These are phyloP conservation scores for Tipula helvola DNA, from an alignment of 2,888 invertebrate genomes.

Conservation along the genomic window DNA sequence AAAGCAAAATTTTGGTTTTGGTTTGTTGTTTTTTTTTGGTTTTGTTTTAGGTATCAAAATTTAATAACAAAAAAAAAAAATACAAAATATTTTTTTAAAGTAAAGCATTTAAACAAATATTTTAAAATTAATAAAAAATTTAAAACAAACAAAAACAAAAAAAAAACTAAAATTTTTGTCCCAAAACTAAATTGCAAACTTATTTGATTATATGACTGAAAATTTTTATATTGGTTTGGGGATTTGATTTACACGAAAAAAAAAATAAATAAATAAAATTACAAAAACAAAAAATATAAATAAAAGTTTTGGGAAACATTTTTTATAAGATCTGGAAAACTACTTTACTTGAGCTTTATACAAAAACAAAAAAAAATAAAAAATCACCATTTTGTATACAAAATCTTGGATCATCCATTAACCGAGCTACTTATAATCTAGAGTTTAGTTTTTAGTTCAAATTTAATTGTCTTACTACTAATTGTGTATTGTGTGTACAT, in stretches of 20 bases:
- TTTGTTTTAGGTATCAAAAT: background rate
- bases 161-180: background rate
- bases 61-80: background rate
- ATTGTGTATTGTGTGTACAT: background rate
- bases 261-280: background rate
- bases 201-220: background rate
- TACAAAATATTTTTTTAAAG: background rate
- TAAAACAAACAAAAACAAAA: background rate
- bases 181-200: slow-evolving; percentile 8
- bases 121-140: background rate
- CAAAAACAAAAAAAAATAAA: background rate
- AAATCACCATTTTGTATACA: background rate
- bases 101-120: background rate
- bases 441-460: background rate
- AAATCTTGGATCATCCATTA: background rate
- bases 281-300: background rate
- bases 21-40: background rate
- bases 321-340: background rate
- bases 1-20: slow-evolving; percentile 20
- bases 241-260: background rate
- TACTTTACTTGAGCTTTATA: background rate
- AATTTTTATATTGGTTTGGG: background rate
- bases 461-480: background rate
- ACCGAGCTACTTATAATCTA: background rate
- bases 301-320: background rate